These are phyloP conservation scores for Tor tambroides DNA, from an alignment of 2,113 vertebrate species.

Conservation along the genomic window DNA sequence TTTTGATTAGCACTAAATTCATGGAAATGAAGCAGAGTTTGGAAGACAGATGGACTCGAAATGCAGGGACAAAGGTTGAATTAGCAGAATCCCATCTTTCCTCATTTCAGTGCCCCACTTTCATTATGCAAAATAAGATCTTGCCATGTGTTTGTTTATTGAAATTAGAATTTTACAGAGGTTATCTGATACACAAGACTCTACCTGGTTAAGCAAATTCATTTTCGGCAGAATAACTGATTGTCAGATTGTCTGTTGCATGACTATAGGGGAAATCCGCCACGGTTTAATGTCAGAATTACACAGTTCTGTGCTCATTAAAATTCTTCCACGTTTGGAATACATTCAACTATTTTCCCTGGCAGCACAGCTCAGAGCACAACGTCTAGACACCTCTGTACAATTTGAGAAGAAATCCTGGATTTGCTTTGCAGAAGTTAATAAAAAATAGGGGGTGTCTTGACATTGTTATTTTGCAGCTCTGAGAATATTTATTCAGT, in stretches of 20 bases:
- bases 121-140: neutral
- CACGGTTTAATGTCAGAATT: conserved; percentile 11
- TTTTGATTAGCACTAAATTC: neutral
- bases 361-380: conserved; percentile 36
- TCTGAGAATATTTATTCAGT: conserved; percentile 38
- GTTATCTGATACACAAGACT: neutral
- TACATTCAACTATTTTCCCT: conserved; percentile 59
- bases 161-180: neutral
- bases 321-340: conserved; percentile 56
- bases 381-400: conserved; percentile 56
- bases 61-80: neutral
- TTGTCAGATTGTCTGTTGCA: neutral
- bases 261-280: neutral
- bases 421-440: conserved; percentile 11
- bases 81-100: neutral
- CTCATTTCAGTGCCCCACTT: neutral
- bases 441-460: neutral
- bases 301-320: conserved; percentile 34
- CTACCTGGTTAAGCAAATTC: neutral
- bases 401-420: conserved; percentile 14
- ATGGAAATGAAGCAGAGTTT: neutral
- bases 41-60: neutral
- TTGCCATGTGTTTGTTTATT: neutral
- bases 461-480: conserved; percentile 40
- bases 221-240: neutral